phyloP scores from a whole-genome alignment of 2,888 invertebrate genomes.

The Hypercompe scribonia region DNA sequence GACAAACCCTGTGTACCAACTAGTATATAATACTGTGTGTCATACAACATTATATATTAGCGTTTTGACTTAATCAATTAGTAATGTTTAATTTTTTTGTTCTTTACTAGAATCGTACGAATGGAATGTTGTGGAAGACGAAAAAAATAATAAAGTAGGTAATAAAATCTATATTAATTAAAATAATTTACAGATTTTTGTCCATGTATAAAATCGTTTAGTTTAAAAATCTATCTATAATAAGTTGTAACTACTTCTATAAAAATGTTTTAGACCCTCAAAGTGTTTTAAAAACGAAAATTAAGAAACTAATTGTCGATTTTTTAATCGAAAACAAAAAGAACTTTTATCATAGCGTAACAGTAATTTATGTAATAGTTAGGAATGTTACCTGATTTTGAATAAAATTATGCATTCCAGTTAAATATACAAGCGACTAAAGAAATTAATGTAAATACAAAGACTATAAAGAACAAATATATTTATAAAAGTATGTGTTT shows the following conservation, averaged over 20 bases:
- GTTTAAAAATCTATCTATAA: constrained; percentile 77
- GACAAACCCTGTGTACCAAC: background rate
- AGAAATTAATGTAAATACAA: no score
- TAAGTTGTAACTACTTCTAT: constrained; percentile 72
- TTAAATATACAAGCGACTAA: no score
- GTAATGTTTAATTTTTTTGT: constrained; percentile 18
- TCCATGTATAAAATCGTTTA: constrained; percentile 77
- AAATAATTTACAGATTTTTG: constrained; percentile 61
- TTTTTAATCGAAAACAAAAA: constrained; percentile 22
- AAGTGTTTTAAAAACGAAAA: constrained; percentile 57
- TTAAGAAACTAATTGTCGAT: constrained; percentile 17
- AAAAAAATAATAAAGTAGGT: constrained; percentile 67
- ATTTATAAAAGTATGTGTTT: background rate
- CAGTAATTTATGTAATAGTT: constrained; percentile 30
- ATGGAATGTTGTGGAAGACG: constrained; percentile 70
- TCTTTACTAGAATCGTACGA: constrained; percentile 40
- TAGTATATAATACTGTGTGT: background rate
- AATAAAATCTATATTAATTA: constrained; percentile 50
- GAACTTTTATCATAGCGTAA: constrained; percentile 47
- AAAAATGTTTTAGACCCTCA: constrained; percentile 70
- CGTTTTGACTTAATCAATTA: background rate
- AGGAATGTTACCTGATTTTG: background rate
- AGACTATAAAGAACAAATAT: no score
- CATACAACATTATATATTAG: background rate
- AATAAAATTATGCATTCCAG: no score